Evolutionary conservation across 2,797 vertebrate species (phyloP).

Genomic region (Gorsachius magnificus): DNA sequence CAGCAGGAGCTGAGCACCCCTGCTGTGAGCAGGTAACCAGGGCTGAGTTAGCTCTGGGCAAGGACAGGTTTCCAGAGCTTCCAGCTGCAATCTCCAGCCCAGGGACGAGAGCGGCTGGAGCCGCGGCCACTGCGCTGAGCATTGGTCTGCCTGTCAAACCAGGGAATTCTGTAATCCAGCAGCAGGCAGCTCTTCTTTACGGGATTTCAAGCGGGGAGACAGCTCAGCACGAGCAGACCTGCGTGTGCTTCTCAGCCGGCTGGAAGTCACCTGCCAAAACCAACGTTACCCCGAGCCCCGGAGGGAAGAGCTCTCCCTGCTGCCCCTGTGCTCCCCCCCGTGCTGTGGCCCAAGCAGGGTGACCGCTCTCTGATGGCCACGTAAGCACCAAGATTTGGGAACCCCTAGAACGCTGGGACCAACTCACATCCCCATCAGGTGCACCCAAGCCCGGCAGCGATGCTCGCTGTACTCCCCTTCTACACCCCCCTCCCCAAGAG

Average conservation of each 20-base stretch:
- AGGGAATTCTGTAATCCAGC: background rate
- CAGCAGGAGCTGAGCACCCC: background rate
- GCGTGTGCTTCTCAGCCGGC: background rate
- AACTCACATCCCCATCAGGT: fast-evolving
- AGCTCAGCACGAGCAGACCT: background rate
- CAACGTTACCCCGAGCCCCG: fast-evolving
- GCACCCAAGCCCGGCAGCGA: fast-evolving
- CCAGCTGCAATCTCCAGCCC: background rate
- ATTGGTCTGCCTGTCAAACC: fast-evolving
- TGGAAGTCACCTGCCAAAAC: background rate
- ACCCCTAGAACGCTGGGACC: background rate
- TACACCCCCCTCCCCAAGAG: fast-evolving
- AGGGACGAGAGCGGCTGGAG: background rate
- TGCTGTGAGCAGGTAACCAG: fast-evolving
- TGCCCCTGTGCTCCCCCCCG: no score
- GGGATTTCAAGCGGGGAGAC: background rate
- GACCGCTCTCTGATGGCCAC: background rate
- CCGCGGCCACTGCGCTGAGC: fast-evolving
- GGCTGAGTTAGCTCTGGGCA: background rate
- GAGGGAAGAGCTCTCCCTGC: background rate
- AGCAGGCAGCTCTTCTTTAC: background rate
- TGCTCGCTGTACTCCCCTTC: fast-evolving
- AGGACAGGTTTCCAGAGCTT: background rate
- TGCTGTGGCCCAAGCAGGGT: background rate
- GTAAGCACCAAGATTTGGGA: fast-evolving